phyloP scores from a whole-genome alignment of 2,888 invertebrate genomes.

The Emmelina monodactyla region DNA sequence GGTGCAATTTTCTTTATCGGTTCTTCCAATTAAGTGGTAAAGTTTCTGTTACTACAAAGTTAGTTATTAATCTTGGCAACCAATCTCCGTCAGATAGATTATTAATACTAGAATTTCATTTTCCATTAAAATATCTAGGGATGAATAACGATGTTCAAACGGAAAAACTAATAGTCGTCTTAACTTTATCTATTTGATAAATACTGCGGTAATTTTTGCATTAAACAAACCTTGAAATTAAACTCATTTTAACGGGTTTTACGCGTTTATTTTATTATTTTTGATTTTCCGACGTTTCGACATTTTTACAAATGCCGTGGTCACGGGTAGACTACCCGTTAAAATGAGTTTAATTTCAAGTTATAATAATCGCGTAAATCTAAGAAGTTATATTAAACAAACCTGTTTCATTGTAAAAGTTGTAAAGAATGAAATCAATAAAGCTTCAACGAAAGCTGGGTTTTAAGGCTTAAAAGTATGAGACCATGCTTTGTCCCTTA shows the following conservation, averaged over 20 bases:
- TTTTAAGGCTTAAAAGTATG: neutral
- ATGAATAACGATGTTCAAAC: neutral
- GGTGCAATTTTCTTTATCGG: neutral
- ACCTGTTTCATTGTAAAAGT: neutral
- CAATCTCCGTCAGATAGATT: neutral
- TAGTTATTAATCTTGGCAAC: slow-evolving; percentile 1
- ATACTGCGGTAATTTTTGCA: too few species aligned
- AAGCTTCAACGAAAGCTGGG: neutral
- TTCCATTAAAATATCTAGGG: neutral
- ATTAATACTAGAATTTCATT: neutral
- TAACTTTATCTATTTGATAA: too few species aligned
- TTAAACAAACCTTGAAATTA: too few species aligned
- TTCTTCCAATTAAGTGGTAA: neutral
- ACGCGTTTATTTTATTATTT: too few species aligned
- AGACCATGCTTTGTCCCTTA: neutral
- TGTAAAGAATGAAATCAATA: neutral
- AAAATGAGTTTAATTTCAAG: too few species aligned
- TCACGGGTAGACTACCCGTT: too few species aligned
- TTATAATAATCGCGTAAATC: too few species aligned
- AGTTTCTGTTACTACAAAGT: slow-evolving; percentile 1
- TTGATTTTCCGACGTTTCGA: too few species aligned
- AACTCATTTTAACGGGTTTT: too few species aligned
- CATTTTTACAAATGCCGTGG: too few species aligned
- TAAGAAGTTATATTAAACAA: slow-evolving; percentile 1
- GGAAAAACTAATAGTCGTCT: too few species aligned